These are phyloP conservation scores for Nezara viridula DNA, from an alignment of 2,888 invertebrate species.

Conservation along the genomic window DNA sequence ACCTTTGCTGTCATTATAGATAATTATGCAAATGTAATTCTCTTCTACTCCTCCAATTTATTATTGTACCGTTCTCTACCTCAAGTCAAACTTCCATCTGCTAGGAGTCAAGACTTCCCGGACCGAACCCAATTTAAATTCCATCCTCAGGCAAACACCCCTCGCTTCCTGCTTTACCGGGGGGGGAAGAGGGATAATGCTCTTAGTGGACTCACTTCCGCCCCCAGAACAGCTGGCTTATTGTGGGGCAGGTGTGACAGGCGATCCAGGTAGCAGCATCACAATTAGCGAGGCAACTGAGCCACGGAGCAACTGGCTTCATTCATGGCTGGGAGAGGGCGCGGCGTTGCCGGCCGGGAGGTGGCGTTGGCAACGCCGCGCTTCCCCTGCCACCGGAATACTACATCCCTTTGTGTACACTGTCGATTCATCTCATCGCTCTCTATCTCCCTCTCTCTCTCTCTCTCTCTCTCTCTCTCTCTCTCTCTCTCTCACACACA, in stretches of 20 bases:
- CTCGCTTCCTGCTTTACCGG: background rate
- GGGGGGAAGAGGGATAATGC: no score
- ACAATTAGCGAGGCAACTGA: background rate
- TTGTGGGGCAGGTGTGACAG: background rate
- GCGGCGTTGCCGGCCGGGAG: background rate
- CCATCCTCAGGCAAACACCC: background rate
- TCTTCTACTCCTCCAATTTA: no score
- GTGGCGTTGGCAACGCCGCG: background rate
- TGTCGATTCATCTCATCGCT: slow-evolving; percentile 30
- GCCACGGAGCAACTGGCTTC: background rate
- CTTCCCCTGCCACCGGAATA: slow-evolving; percentile 13
- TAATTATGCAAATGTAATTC: no score
- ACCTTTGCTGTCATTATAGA: no score
- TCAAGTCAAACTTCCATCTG: no score
- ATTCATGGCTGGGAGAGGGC: background rate
- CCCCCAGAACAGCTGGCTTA: background rate
- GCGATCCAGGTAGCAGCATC: background rate
- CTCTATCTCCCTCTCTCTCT: background rate
- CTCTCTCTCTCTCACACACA: background rate
- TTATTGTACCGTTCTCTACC: no score
- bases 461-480: background rate
- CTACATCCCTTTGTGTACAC: slow-evolving; percentile 37
- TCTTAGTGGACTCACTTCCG: background rate
- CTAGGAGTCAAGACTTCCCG: background rate
- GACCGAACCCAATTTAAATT: background rate